Percentiles rank a stretch among this genome's conserved stretches.
phyloP scores from a whole-genome alignment of 2,888 invertebrate genomes.

The Diplolepis rosae region DNA sequence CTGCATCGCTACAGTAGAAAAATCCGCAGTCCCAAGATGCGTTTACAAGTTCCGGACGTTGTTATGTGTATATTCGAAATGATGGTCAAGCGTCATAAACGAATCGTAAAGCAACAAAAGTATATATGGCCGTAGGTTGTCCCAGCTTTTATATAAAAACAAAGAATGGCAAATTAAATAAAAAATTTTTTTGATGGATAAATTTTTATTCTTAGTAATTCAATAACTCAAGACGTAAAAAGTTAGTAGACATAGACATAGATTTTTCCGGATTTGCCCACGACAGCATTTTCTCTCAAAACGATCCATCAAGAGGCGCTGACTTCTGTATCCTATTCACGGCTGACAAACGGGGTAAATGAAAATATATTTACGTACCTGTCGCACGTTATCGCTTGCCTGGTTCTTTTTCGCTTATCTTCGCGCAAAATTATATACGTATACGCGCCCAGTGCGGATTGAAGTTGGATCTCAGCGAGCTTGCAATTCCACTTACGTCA shows the following conservation, averaged over 20 bases:
- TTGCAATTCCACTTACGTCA: constrained; percentile 19
- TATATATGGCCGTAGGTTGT: background rate
- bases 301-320: constrained; percentile 22
- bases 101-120: background rate
- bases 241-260: background rate
- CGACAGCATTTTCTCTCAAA: constrained; percentile 15
- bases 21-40: constrained; percentile 28
- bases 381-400: constrained; percentile 23
- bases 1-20: constrained; percentile 36
- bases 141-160: background rate
- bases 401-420: constrained; percentile 23
- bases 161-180: no score
- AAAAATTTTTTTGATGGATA: no score
- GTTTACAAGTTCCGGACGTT: background rate
- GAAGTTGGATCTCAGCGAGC: background rate
- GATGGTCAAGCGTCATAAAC: background rate
- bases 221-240: background rate
- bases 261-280: background rate
- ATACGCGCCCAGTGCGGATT: constrained; percentile 20
- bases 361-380: constrained; percentile 26
- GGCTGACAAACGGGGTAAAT: constrained; percentile 25
- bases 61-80: background rate
- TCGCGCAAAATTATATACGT: constrained; percentile 17
- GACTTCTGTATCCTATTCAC: constrained; percentile 26
- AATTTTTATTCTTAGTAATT: background rate